Evolutionary conservation across 1,140 invertebrate species (phyloP), one percentile per base, ranked within the genome.

Genomic region (Drosophila santomea): DNA sequence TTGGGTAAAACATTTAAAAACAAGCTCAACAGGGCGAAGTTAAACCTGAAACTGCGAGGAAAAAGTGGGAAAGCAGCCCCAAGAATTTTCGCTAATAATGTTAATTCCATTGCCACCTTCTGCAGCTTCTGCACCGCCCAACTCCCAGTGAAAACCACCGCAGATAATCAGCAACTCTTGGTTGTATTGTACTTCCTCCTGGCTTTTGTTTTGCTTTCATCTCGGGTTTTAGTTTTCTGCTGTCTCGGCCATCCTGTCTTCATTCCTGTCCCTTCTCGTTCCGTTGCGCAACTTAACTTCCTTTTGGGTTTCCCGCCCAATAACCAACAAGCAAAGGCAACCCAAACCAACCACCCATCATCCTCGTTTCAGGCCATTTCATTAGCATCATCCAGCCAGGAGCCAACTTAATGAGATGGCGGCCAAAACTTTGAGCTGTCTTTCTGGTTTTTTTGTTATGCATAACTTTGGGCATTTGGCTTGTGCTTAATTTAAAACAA

Each of bases 401-500:
- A 63, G 60, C 51, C 68, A 78, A 71, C 74, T 77, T 77, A 77
- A 77, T 77, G 74, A 77, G 74, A 77, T 77, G 74, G 74, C 55
- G 55, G 77, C 56, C 74, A 67, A 76, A 76, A 76, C 62, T 75
- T 76, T 76, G 35, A 28, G 55, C 39, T 60, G 41, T 60, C 57
- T 66, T 83, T 86, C 47, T 61, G 67, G 50, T 88, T 69, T 60
- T 60, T 76, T 43, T 74, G 75, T 60, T 79, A 54, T 72, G 84
- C 76, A 84, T 80, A 84, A 80, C 83, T 82, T 88, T 76, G 71
- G 84, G 79, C 84, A 78, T 79, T 81, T 69, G 72, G 80, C 78
- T 74, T 89, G 84, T 71, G 84, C 78, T 88, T 83, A 83, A 88
- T 88, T 88, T 88, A 88, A 88, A 88, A 88, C 83, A 88, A 88